These are phyloP conservation scores for Cheumatopsyche charites DNA, from an alignment of 1,140 invertebrate species.

Conservation along the genomic window DNA sequence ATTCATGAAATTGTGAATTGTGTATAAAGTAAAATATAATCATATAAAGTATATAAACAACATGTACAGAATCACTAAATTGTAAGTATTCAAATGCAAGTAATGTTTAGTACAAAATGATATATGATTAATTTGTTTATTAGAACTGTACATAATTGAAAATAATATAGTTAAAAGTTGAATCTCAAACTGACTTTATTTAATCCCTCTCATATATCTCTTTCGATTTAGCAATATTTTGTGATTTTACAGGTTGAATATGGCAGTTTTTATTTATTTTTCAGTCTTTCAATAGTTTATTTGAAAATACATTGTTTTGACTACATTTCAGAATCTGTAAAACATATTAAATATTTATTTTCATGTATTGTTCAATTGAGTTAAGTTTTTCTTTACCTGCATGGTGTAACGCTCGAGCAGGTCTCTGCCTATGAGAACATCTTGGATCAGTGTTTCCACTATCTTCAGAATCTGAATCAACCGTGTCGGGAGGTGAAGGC, in stretches of 20 bases:
- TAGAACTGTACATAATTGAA: too few species aligned
- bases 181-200: too few species aligned
- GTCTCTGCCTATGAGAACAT: constrained; percentile 33
- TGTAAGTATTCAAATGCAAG: too few species aligned
- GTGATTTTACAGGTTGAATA: not conserved
- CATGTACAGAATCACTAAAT: too few species aligned
- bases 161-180: too few species aligned
- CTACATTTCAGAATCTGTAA: constrained; percentile 32
- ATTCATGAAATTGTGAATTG: too few species aligned
- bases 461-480: constrained; percentile 40
- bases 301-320: not conserved
- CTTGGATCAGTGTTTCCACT: constrained; percentile 20
- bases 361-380: not conserved
- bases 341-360: not conserved
- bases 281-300: constrained; percentile 25
- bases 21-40: too few species aligned
- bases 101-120: too few species aligned
- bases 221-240: not conserved
- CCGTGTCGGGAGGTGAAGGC: not conserved
- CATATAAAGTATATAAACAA: too few species aligned
- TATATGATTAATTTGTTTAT: too few species aligned
- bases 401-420: constrained; percentile 28
- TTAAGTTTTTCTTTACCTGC: constrained; percentile 22
- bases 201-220: too few species aligned
- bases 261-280: not conserved